Base-by-base conservation (phyloP, 1,140 invertebrate species). In the Globodera rostochiensis region DNA sequence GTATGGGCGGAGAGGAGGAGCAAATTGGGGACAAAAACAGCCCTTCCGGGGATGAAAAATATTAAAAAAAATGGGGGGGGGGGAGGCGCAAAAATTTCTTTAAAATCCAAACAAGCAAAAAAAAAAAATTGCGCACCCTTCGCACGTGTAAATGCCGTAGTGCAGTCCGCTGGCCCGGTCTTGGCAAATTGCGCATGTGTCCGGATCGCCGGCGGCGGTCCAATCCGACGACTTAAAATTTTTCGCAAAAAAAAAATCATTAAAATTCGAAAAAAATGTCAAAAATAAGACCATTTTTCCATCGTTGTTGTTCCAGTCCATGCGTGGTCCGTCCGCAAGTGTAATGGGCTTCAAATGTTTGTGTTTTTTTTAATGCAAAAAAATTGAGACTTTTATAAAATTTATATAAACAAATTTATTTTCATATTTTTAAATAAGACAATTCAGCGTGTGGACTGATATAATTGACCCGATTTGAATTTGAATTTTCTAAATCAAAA, bases 101-200 rank as follows among this genome's bases (percentile, higher is more conserved):
- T 36, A 36, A 36, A 36, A 36, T 2, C 3, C 36, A 36, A 36
- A 36, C 1, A 60, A 15, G 1, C 15, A 15, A 19, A 60, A 60
- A 60, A 25, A 0, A 25, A 25, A 0, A 60, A 90, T 92, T 92
- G 1, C 36, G 36, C 87, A 94, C 92, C 96, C 96, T 92, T 98
- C 96, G 91, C 96, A 98, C 53, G 96, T 98, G 86, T 97, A 97
- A 90, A 97, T 97, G 49, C 96, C 96, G 88, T 97, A 98, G 90
- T 98, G 96, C 36, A 98, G 92, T n/a, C 96, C 96, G 1, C 96
- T 97, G 45, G 96, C 95, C 87, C 95, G 96, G 90, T 98, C 96
- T 90, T 97, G 95, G 91, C 96, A 98, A 82, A 98, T 97, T 95
- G 97, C 97, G 90, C 96, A 98, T 78, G 97, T 95, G 93, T 97